phyloP scores from a whole-genome alignment of 2,888 invertebrate genomes.

The Ptychoptera albimana region DNA sequence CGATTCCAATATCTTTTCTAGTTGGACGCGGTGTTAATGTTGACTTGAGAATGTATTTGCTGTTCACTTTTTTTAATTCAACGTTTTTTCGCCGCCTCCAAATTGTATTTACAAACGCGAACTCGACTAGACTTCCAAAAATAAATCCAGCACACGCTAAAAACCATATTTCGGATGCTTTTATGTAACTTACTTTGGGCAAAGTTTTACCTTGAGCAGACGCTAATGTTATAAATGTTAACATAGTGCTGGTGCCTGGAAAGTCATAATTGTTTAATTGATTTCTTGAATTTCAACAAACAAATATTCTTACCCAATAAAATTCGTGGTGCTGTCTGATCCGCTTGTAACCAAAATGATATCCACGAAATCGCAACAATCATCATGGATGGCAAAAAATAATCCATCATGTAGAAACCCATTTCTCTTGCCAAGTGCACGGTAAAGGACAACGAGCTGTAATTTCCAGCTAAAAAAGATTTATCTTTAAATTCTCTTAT shows the following conservation, averaged over 20 bases:
- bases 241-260: slow-evolving; percentile 62
- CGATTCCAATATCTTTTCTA: slow-evolving; percentile 48
- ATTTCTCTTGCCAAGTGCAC: slow-evolving; percentile 67
- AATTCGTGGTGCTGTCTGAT: slow-evolving; percentile 68
- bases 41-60: slow-evolving; percentile 70
- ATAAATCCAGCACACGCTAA: slow-evolving; percentile 71
- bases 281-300: slow-evolving; percentile 16
- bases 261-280: slow-evolving; percentile 25
- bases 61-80: slow-evolving; percentile 36
- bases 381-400: slow-evolving; percentile 73
- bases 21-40: slow-evolving; percentile 64
- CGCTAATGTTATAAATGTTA: slow-evolving; percentile 75
- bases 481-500: background rate
- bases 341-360: slow-evolving; percentile 77
- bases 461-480: slow-evolving; percentile 54
- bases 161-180: slow-evolving; percentile 83
- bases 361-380: slow-evolving; percentile 80
- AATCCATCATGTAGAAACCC: slow-evolving; percentile 77
- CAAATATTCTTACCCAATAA: slow-evolving; percentile 43
- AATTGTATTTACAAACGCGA: slow-evolving; percentile 79
- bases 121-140: slow-evolving; percentile 71
- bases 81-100: slow-evolving; percentile 55
- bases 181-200: slow-evolving; percentile 80
- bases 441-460: slow-evolving; percentile 62
- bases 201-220: slow-evolving; percentile 71